Evolutionary conservation across 1,140 invertebrate genomes (phyloP).

Genomic region (Holcopasites calliopsidis): DNA sequence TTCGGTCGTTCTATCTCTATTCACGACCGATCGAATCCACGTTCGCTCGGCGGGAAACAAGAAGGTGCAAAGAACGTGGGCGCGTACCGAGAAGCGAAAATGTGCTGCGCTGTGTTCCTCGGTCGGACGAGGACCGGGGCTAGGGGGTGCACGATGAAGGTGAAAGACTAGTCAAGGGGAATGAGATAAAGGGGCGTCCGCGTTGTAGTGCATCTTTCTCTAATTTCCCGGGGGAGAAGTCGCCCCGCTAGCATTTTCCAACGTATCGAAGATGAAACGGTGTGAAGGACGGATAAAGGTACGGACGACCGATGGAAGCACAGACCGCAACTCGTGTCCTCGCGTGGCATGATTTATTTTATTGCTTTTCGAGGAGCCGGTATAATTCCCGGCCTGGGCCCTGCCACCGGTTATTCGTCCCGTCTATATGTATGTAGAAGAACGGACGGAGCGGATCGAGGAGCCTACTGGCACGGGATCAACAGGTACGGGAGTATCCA

Average conservation of each 20-base stretch:
- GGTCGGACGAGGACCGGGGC: background rate
- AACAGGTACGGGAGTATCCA: constrained; percentile 57
- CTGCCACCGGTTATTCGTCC: constrained; percentile 49
- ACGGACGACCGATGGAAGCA: constrained; percentile 16
- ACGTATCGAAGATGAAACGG: constrained; percentile 13
- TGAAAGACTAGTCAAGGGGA: background rate
- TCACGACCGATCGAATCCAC: constrained; percentile 18
- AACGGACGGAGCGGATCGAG: constrained; percentile 28
- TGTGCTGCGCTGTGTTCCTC: background rate
- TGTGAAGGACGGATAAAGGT: constrained; percentile 23
- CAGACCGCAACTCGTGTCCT: constrained; percentile 53
- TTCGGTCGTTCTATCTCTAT: background rate
- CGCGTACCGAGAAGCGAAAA: constrained; percentile 19
- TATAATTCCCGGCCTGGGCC: constrained; percentile 52
- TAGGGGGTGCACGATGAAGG: background rate
- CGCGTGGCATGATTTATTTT: constrained; percentile 65
- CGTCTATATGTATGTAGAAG: constrained; percentile 20
- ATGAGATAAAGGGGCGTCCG: constrained; percentile 18
- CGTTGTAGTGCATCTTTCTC: constrained; percentile 65
- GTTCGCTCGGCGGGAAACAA: constrained; percentile 29
- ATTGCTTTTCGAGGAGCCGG: constrained; percentile 57
- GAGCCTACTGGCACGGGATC: constrained; percentile 46
- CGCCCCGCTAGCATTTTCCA: constrained; percentile 40
- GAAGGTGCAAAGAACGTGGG: constrained; percentile 2
- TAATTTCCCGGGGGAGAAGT: constrained; percentile 62